These are phyloP conservation scores for Lamprotornis superbus DNA, from an alignment of 2,113 vertebrate species.

Conservation along the genomic window DNA sequence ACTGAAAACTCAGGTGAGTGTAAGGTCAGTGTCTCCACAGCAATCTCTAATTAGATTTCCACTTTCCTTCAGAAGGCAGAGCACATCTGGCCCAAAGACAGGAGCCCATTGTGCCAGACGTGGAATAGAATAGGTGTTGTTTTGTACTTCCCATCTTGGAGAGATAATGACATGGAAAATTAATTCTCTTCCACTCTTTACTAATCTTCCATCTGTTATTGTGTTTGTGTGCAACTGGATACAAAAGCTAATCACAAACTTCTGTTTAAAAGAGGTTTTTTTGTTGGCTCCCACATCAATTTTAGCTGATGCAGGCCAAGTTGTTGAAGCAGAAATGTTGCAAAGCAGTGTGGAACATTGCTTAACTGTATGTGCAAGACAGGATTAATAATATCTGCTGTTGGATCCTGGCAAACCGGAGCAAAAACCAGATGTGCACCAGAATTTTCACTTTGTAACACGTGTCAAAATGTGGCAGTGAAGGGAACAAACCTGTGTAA, in stretches of 20 bases:
- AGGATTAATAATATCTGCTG: background rate
- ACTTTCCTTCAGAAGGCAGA: conserved; percentile 5
- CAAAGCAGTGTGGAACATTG: background rate
- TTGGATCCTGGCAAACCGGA: background rate
- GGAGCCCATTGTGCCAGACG: background rate
- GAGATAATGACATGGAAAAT: conserved; percentile 45
- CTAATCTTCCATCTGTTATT: conserved; percentile 43
- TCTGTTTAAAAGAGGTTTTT: background rate
- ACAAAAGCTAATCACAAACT: conserved; percentile 39
- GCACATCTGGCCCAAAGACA: conserved; percentile 7
- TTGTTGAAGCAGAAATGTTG: conserved; percentile 15
- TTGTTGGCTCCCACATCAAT: background rate
- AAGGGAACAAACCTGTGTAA: background rate
- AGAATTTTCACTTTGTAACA: background rate
- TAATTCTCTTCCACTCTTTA: conserved; percentile 15
- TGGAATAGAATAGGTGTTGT: conserved; percentile 6
- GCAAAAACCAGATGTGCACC: background rate
- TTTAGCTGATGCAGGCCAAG: background rate
- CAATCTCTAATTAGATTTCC: conserved; percentile 19
- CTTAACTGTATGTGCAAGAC: background rate
- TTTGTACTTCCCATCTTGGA: background rate
- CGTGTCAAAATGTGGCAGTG: no score
- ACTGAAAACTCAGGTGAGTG: conserved; percentile 3
- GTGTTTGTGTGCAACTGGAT: background rate
- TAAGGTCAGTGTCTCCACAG: conserved; percentile 7